phyloP scores from a whole-genome alignment of 2,888 invertebrate species.

The Pocota personata region DNA sequence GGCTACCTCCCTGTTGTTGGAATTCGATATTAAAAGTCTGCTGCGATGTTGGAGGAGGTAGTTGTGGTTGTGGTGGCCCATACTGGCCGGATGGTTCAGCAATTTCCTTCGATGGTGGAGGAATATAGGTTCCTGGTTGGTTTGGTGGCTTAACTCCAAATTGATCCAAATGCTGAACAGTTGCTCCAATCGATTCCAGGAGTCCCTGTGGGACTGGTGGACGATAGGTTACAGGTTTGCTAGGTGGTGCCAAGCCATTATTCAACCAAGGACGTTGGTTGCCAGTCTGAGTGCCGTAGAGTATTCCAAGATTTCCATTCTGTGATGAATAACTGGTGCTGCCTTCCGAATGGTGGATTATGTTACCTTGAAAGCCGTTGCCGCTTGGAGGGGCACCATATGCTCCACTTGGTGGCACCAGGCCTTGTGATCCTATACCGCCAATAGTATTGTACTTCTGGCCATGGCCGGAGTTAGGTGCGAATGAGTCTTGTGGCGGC shows the following conservation, averaged over 20 bases:
- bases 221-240: constrained; percentile 87
- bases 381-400: constrained; percentile 85
- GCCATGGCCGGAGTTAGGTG: constrained; percentile 78
- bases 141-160: constrained; percentile 84
- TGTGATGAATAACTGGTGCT: constrained; percentile 55
- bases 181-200: constrained; percentile 86
- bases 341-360: constrained; percentile 57
- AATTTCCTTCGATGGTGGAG: constrained; percentile 85
- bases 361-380: constrained; percentile 32
- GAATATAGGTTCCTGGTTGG: constrained; percentile 85
- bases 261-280: constrained; percentile 78
- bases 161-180: constrained; percentile 86
- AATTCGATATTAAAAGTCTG: constrained; percentile 75
- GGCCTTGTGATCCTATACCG: constrained; percentile 47
- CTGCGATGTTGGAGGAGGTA: constrained; percentile 76
- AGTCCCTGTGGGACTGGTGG: constrained; percentile 89
- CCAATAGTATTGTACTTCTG: constrained; percentile 78
- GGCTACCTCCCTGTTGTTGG: constrained; percentile 63
- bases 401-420: constrained; percentile 85
- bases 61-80: constrained; percentile 75
- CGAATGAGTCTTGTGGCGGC: constrained; percentile 83
- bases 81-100: constrained; percentile 75
- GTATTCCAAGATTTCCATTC: constrained; percentile 77
- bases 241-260: constrained; percentile 78
- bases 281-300: constrained; percentile 79